Conservation (phyloP, 2,888 invertebrate species). For the Eupithecia subfuscata region DNA sequence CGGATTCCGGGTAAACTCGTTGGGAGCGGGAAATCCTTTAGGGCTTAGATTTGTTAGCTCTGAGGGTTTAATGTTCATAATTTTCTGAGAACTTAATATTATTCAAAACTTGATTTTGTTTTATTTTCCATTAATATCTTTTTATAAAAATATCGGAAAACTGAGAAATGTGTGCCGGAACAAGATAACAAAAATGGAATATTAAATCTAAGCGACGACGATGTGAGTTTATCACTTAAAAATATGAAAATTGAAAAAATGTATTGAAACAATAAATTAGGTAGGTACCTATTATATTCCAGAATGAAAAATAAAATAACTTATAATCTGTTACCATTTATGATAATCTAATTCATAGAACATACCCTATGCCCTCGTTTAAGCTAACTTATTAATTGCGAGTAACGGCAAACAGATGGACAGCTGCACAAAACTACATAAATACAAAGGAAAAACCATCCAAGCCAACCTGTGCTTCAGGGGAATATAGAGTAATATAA, state of each 20-base stretch:
- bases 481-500: background rate
- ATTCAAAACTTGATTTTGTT: too few relatives aligned
- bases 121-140: too few relatives aligned
- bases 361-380: background rate
- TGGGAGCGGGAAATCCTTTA: background rate
- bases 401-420: slow-evolving; percentile 15
- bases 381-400: background rate
- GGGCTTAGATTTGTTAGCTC: background rate
- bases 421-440: slow-evolving; percentile 14
- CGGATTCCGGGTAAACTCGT: slow-evolving; percentile 2
- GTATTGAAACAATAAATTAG: too few relatives aligned
- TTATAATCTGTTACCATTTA: background rate
- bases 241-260: too few relatives aligned
- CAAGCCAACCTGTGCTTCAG: background rate
- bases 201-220: too few relatives aligned
- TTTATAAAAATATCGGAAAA: too few relatives aligned
- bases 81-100: background rate
- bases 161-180: background rate
- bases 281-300: too few relatives aligned
- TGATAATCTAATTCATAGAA: background rate
- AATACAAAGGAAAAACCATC: background rate
- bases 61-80: background rate
- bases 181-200: too few relatives aligned
- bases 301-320: background rate
- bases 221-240: too few relatives aligned